phyloP scores from a whole-genome alignment of 1,140 invertebrate genomes.

The Fopius arisanus region DNA sequence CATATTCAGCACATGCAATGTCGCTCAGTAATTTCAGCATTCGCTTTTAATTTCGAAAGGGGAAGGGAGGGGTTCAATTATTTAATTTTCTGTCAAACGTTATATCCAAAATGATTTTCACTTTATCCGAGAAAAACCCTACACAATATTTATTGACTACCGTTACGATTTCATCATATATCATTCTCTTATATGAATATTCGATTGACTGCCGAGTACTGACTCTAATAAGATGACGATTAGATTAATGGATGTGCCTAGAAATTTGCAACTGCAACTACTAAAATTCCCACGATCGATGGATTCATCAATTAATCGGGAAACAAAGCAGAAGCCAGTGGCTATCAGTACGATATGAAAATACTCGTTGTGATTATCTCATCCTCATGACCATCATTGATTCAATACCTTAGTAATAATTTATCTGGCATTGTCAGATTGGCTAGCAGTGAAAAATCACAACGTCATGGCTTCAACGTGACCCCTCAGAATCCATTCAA shows the following conservation, averaged over 20 bases:
- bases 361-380: conserved; percentile 26
- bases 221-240: conserved; percentile 35
- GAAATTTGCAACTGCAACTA: background rate
- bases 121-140: conserved; percentile 29
- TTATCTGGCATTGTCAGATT: background rate
- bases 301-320: no score
- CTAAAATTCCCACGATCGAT: background rate
- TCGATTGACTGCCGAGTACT: conserved; percentile 59
- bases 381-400: conserved; percentile 5
- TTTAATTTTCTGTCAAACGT: conserved; percentile 12
- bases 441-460: background rate
- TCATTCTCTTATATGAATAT: conserved; percentile 48
- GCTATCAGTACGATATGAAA: conserved; percentile 25
- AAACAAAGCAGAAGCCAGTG: background rate
- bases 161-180: conserved; percentile 43
- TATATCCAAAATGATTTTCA: background rate
- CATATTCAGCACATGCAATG: background rate
- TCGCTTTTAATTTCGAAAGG: background rate
- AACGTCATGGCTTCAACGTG: background rate
- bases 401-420: background rate
- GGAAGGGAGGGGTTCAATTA: no score
- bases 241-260: conserved; percentile 19
- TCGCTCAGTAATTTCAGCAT: background rate
- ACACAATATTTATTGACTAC: conserved; percentile 55
- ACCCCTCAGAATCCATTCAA: background rate